Evolutionary conservation across 2,888 invertebrate genomes (phyloP).

Genomic region (Tillus elongatus): DNA sequence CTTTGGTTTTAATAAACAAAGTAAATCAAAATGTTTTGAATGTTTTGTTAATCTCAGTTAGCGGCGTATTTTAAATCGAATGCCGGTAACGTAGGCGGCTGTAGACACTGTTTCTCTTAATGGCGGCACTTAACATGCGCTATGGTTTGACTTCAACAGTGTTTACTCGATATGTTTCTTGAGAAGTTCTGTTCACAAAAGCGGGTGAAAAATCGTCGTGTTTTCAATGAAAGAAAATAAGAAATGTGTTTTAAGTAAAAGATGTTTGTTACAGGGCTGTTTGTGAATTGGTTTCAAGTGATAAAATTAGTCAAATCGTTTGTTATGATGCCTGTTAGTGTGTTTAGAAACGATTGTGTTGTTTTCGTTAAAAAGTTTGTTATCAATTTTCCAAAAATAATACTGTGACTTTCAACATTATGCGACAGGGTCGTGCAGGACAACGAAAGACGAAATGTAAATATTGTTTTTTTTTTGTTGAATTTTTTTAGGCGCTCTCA

Average conservation of each 20-base stretch:
- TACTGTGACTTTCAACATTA: conserved; percentile 38
- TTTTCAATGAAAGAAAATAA: background rate
- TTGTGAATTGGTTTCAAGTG: background rate
- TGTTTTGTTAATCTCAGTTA: too few relatives aligned
- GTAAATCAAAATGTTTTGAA: too few relatives aligned
- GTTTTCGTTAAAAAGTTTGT: background rate
- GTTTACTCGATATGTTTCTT: conserved; percentile 45
- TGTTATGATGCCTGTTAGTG: conserved; percentile 3
- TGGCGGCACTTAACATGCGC: conserved; percentile 41
- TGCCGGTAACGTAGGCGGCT: conserved; percentile 35
- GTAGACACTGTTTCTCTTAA: conserved; percentile 29
- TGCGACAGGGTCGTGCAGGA: conserved; percentile 49
- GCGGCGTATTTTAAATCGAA: background rate
- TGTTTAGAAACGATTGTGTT: conserved; percentile 12
- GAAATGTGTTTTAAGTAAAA: too few relatives aligned
- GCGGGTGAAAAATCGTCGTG: conserved; percentile 10
- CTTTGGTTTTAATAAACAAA: too few relatives aligned
- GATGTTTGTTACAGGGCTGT: too few relatives aligned
- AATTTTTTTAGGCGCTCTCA: conserved; percentile 6
- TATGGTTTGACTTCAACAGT: conserved; percentile 42
- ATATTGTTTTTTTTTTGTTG: conserved; percentile 20
- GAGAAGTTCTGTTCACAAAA: conserved; percentile 34
- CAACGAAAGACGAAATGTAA: conserved; percentile 50
- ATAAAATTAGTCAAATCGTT: background rate
- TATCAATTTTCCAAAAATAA: conserved; percentile 5